Evolutionary conservation across 2,113 vertebrate genomes (phyloP), one percentile per base, ranked within the genome.

Genomic region (Percopsis transmontana): DNA sequence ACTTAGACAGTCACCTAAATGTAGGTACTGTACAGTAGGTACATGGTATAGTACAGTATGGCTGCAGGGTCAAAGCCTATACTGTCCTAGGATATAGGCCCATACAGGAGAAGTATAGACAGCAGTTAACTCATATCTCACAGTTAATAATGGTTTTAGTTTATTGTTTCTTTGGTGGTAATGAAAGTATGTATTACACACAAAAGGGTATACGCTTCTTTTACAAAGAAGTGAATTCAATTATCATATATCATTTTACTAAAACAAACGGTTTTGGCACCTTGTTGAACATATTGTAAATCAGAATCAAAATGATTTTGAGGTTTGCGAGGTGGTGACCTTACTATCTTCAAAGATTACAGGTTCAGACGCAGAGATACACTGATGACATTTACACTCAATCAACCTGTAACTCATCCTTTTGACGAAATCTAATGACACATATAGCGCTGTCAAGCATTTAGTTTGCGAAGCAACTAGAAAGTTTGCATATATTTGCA

Each of bases 401-500:
- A 75, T 78, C 72, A 65, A 48, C 27, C 47, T 54, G 42, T 77
- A 71, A 11, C 75, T 64, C 64, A 20, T 76, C 52, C 58, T 45
- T 40, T 51, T 52, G 62, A 68, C 50, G 39, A 81, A 80, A 19
- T 5, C 1, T 67, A 82, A 67, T 48, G 70, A 79, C 76, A 69
- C 24, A 53, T 72, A 63, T 58, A 70, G 56, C n/a, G 16, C 44
- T 40, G 68, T 80, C 73, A 72, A 72, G 70, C 70, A 61, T 73
- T 84, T 74, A 68, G 62, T 76, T 72, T 66, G 62, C 64, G 64
- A 62, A 33, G 27, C 61, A 82, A 81, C 74, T 65, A 72, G 71
- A 79, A 80, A 68, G 72, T 68, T n/a, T 76, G 82, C 85, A 77
- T 75, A 69, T 13, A 86, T 90, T 82, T 83, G 84, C 86, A 90